These are phyloP conservation scores for Andrena bicolor DNA, from an alignment of 2,888 invertebrate genomes.

Conservation along the genomic window DNA sequence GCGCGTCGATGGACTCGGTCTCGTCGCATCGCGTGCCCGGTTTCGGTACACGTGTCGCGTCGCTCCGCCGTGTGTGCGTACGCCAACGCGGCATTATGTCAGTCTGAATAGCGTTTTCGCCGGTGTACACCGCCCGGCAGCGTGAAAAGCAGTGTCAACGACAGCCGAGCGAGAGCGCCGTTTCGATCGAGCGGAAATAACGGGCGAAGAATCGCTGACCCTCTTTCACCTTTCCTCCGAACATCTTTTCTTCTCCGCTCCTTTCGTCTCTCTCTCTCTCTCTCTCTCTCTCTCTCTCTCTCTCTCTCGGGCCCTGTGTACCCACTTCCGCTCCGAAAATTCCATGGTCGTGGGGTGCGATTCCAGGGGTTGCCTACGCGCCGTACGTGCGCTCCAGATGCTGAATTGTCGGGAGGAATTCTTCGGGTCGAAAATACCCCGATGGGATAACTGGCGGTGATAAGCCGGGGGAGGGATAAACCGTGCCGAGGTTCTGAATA, in stretches of 20 bases:
- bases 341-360: neutral
- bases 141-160: slow-evolving; percentile 69
- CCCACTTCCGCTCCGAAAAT: neutral
- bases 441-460: slow-evolving; percentile 30
- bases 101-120: slow-evolving; percentile 54
- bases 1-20: slow-evolving; percentile 16
- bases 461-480: neutral
- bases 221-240: slow-evolving; percentile 10
- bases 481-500: neutral
- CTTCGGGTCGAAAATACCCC: slow-evolving; percentile 21
- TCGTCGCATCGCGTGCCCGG: neutral
- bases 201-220: slow-evolving; percentile 70
- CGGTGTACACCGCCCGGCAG: slow-evolving; percentile 22
- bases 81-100: slow-evolving; percentile 57
- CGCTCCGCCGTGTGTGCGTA: neutral
- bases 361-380: neutral
- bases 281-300: neutral
- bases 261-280: neutral
- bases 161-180: slow-evolving; percentile 60
- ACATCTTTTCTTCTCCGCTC: slow-evolving; percentile 23
- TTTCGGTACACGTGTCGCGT: neutral
- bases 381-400: neutral
- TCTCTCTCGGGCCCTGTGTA: neutral
- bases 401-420: slow-evolving; percentile 1
- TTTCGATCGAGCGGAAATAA: slow-evolving; percentile 73